Evolutionary conservation across 2,113 vertebrate genomes (phyloP), one percentile per base, ranked within the genome.

Genomic region (Danionella cerebrum): DNA sequence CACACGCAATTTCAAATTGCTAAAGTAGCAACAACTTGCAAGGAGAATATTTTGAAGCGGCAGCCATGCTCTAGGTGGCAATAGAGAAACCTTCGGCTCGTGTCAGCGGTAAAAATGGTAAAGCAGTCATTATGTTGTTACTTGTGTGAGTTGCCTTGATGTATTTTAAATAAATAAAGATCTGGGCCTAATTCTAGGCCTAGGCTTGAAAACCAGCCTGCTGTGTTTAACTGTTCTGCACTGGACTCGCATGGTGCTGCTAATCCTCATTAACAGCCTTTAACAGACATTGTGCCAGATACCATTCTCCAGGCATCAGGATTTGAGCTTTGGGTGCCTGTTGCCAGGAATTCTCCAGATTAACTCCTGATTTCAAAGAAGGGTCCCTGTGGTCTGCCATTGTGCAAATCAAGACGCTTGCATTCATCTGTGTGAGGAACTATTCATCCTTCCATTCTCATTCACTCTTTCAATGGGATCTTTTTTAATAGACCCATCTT

Each of bases 321-420:
- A 71, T 69, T 69, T 72, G 25, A 24, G 27, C 18, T 10, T 52
- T 9, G 27, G 31, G 44, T 13, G 55, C 52, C 8, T 50, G 39
- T 31, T 60, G 64, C 31, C 76, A 69, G 55, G 38, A 57, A 18
- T 48, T 71, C 35, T 45, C 25, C 24, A 66, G 70, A 75, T 77
- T 75, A 71, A 72, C 67, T 67, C 21, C 48, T 29, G 13, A 58
- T 58, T 74, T 69, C 60, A 76, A 69, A 71, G 54, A 29, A 67
- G 50, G 24, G 48, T 53, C 58, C 64, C 50, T 42, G 42, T 55
- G 22, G 69, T 60, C 52, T 55, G 27, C 50, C 42, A 65, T 67
- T 68, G 59, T 31, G 66, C 54, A 67, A 65, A 6, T 55, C 14
- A 69, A 72, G 50, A 60, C 33, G 10, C 38, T 70, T 72, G 39